Evolutionary conservation across 2,888 invertebrate genomes (phyloP).

Genomic region (Diachrysia chrysitis): DNA sequence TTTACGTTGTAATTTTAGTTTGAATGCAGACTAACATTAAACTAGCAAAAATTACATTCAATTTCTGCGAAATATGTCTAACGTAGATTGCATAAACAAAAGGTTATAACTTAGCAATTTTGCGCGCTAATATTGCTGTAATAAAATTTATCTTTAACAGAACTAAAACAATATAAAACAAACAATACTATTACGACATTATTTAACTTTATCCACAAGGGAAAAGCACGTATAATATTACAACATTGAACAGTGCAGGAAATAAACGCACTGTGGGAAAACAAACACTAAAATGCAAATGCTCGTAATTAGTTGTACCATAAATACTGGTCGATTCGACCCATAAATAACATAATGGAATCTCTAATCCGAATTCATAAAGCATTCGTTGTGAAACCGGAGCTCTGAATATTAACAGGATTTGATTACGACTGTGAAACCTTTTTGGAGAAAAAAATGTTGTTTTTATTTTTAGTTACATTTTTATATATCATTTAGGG

Average conservation of each 20-base stretch:
- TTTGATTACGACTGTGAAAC: constrained; percentile 58
- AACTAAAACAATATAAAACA: not conserved
- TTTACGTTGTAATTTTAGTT: not conserved
- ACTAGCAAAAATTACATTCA: not conserved
- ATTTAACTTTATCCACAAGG: constrained; percentile 36
- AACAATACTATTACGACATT: constrained; percentile 31
- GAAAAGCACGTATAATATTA: constrained; percentile 26
- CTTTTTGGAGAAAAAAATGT: constrained; percentile 43
- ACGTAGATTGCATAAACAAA: not conserved
- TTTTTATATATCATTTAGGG: constrained; percentile 14
- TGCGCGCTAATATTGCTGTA: constrained; percentile 11
- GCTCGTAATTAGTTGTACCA: constrained; percentile 74
- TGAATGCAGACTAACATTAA: too few relatives aligned
- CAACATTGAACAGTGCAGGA: constrained; percentile 44
- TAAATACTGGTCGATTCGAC: constrained; percentile 74
- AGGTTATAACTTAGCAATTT: constrained; percentile 4
- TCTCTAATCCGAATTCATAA: constrained; percentile 70
- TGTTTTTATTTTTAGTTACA: constrained; percentile 23
- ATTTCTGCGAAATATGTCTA: not conserved
- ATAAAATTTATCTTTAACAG: constrained; percentile 15
- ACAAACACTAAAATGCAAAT: constrained; percentile 78
- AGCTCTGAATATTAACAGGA: constrained; percentile 67
- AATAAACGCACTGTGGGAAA: constrained; percentile 63
- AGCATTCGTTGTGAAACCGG: constrained; percentile 68
- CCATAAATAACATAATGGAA: constrained; percentile 77